phyloP scores from a whole-genome alignment of 2,113 vertebrate species.

The Ailurus styani region DNA sequence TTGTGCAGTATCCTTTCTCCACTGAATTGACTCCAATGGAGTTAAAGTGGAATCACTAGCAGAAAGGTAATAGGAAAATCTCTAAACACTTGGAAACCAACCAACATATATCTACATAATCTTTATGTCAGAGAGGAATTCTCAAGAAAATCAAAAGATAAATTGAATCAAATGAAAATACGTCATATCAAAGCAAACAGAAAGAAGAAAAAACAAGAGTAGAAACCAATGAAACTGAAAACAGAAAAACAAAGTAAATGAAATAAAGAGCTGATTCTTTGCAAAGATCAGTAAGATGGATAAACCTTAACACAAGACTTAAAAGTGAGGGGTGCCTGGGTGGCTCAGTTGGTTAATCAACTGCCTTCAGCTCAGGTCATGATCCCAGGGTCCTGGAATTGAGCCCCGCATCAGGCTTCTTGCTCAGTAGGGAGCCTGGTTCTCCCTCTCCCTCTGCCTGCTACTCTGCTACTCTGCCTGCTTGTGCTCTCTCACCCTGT shows the following conservation, averaged over 20 bases:
- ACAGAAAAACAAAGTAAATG: neutral
- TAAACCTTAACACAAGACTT: neutral
- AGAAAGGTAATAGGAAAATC: neutral
- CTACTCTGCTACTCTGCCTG: too few species aligned
- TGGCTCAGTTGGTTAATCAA: too few species aligned
- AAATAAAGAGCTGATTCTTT: neutral
- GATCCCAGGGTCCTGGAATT: too few species aligned
- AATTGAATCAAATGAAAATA: neutral
- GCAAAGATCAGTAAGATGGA: neutral
- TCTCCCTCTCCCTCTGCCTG: too few species aligned
- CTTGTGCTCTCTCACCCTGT: too few species aligned
- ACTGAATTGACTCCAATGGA: neutral
- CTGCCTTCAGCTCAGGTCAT: too few species aligned
- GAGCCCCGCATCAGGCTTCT: too few species aligned
- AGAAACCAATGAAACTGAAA: neutral
- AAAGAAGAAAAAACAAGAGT: neutral
- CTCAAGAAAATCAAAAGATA: neutral
- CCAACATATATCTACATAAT: slow-evolving; percentile 7
- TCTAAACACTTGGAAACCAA: neutral
- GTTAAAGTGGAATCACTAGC: neutral
- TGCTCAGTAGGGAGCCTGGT: too few species aligned
- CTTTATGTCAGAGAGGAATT: neutral
- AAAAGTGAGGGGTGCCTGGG: too few species aligned
- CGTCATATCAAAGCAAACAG: neutral
- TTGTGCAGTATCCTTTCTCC: neutral